Evolutionary conservation across 2,113 vertebrate species (phyloP).

Genomic region (Alexandromys fortis): DNA sequence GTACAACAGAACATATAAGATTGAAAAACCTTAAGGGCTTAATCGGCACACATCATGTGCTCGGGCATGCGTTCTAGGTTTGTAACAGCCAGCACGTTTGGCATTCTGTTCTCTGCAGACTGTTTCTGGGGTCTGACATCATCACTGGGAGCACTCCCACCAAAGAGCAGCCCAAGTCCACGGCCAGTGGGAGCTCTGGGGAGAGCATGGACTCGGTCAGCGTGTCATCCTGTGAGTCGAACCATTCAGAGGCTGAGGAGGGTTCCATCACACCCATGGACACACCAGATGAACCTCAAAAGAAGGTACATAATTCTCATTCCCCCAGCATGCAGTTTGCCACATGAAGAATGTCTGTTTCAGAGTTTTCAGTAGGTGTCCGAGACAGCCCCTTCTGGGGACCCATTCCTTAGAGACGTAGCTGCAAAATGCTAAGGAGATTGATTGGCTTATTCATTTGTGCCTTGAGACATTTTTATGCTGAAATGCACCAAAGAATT

Average conservation of each 20-base stretch:
- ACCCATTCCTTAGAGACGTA: not conserved
- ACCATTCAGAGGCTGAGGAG: conserved; percentile 91
- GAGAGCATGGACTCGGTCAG: conserved; percentile 97
- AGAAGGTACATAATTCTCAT: conserved; percentile 86
- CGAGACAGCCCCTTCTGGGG: not conserved
- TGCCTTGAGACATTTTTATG: not conserved
- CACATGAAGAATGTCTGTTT: not conserved
- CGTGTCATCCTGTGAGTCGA: conserved; percentile 93
- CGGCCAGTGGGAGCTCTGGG: conserved; percentile 91
- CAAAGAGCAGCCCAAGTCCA: conserved; percentile 89
- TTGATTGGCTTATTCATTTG: not conserved
- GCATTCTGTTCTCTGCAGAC: conserved; percentile 80
- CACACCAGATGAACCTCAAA: conserved; percentile 86
- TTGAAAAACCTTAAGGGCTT: conserved; percentile 3
- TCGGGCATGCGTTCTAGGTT: not conserved
- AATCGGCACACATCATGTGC: not conserved
- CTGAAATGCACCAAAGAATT: not conserved
- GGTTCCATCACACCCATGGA: conserved; percentile 83
- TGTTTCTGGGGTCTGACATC: conserved; percentile 91
- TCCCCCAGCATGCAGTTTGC: fast-evolving
- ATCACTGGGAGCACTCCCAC: conserved; percentile 86
- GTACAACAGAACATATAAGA: not conserved
- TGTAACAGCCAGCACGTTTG: not conserved
- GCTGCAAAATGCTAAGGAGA: not conserved
- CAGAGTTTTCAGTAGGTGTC: not conserved